Base-by-base conservation (phyloP, 2,113 vertebrate species). In the Heliornis fulica region DNA sequence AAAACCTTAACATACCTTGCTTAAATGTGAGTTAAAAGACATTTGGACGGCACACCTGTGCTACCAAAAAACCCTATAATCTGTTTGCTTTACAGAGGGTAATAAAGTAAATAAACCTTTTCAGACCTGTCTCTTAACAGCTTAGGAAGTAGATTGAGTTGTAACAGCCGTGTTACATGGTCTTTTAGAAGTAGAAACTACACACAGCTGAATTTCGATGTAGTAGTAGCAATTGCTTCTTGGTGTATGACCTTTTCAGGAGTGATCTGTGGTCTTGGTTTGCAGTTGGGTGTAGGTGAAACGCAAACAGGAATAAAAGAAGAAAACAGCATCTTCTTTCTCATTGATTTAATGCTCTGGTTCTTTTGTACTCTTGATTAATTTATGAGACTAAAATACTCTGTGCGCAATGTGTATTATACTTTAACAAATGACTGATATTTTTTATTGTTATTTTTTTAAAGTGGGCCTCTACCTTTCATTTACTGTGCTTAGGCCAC, bases 351-450 rank as follows among this genome's bases (percentile, higher is more conserved):
- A 90, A 41, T 63, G 46, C 26, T 19, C 32, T 46, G 6, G 22
- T 90, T 93, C 54, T 74, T 64, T 90, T 65, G 61, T 68, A 2
- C 56, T 80, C 45, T 60, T 97, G 85, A 90, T 97, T 92, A 92
- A 95, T 96, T 92, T 53, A 89, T 87, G 77, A 83, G 71, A 53
- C 41, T 92, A 53, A 85, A 90, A 65, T 86, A 51, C 86, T 28
- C 61, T 20, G 8, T 82, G 22, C 59, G 38, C 63, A 59, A 25
- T 63, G 60, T 0, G 2, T 75, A 34, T 70, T 89, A 22, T 25
- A 71, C 26, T 46, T 83, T 2, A 68, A 64, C 15, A 68, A 78
- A 79, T 46, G 25, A 46, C 25, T 83, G 68, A 43, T 50, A 80
- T 71, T n/a, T n/a, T n/a, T 46, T 46, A 45, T 46, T 46, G n/a